phyloP scores from a whole-genome alignment of 2,113 vertebrate species.

The Ammodytes marinus region DNA sequence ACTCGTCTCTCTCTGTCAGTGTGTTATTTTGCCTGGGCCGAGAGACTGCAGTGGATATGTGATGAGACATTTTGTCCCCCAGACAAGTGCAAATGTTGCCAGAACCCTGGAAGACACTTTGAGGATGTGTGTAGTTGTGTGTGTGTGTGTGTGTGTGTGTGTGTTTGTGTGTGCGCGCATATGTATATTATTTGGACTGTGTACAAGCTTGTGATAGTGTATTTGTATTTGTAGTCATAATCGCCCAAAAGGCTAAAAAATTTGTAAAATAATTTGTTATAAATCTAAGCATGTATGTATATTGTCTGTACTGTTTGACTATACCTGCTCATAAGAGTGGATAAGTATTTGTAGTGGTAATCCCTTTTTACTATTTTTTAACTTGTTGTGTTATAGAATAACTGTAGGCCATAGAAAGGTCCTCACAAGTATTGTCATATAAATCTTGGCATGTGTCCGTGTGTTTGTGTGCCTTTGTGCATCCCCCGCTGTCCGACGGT shows the following conservation, averaged over 20 bases:
- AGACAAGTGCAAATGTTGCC: not conserved
- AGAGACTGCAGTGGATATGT: conserved; percentile 4
- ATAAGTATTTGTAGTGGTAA: not conserved
- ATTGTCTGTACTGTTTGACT: too few species aligned
- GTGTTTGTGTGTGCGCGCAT: too few species aligned
- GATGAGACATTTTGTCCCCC: conserved; percentile 35
- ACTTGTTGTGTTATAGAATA: not conserved
- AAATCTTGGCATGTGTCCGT: conserved; percentile 22
- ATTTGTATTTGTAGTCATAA: too few species aligned
- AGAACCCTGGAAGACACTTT: not conserved
- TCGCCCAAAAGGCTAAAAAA: too few species aligned
- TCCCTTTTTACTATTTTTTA: not conserved
- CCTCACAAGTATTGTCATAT: conserved; percentile 1
- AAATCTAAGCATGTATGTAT: too few species aligned
- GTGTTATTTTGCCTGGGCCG: conserved; percentile 20
- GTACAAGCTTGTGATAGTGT: too few species aligned
- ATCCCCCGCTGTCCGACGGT: conserved; percentile 58
- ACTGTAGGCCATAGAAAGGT: conserved; percentile 32
- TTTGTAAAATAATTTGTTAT: too few species aligned
- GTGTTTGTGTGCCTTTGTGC: conserved; percentile 48
- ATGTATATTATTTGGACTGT: too few species aligned
- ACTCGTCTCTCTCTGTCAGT: conserved; percentile 38
- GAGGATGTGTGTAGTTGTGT: conserved; percentile 1
- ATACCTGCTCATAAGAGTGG: not conserved
- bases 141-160: conserved; percentile 1